These are phyloP conservation scores for Globodera rostochiensis DNA, from an alignment of 1,140 invertebrate species.

Conservation along the genomic window DNA sequence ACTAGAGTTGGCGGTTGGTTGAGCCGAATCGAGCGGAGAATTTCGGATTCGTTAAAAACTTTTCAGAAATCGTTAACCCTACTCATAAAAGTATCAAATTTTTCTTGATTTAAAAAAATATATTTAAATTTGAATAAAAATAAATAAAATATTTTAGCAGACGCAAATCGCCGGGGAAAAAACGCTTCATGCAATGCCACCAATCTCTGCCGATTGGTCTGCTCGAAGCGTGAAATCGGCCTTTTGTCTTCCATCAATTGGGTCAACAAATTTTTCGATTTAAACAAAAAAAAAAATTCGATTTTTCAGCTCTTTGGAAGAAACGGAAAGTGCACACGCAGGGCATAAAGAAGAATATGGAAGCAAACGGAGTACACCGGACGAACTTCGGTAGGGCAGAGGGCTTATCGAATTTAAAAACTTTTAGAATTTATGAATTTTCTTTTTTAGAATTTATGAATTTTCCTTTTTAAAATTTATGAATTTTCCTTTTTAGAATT, in stretches of 20 bases:
- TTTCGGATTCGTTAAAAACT: too few relatives aligned
- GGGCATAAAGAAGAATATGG: constrained; percentile 9
- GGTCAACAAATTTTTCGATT: constrained; percentile 2
- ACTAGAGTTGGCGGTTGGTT: too few relatives aligned
- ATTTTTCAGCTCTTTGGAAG: constrained; percentile 42
- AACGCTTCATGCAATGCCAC: constrained; percentile 1
- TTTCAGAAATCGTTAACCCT: too few relatives aligned
- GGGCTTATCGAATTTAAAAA: neutral
- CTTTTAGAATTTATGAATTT: neutral
- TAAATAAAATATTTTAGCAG: neutral
- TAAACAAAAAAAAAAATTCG: neutral
- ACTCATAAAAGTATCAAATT: too few relatives aligned
- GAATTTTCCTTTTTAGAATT: too few relatives aligned
- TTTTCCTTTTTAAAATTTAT: too few relatives aligned
- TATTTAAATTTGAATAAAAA: neutral
- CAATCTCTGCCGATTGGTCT: neutral
- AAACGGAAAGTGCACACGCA: constrained; percentile 21
- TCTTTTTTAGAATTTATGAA: too few relatives aligned
- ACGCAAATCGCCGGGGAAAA: neutral
- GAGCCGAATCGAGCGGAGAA: too few relatives aligned
- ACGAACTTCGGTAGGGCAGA: constrained; percentile 41
- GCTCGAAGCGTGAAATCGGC: neutral
- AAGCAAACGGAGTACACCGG: constrained; percentile 34
- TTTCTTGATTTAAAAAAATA: too few relatives aligned
- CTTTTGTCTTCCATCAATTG: neutral